A percentile compares a stretch with the other conserved stretches of the same genome.
Evolutionary conservation across 2,113 vertebrate genomes (phyloP).

Genomic region (Budorcas taxicolor): DNA sequence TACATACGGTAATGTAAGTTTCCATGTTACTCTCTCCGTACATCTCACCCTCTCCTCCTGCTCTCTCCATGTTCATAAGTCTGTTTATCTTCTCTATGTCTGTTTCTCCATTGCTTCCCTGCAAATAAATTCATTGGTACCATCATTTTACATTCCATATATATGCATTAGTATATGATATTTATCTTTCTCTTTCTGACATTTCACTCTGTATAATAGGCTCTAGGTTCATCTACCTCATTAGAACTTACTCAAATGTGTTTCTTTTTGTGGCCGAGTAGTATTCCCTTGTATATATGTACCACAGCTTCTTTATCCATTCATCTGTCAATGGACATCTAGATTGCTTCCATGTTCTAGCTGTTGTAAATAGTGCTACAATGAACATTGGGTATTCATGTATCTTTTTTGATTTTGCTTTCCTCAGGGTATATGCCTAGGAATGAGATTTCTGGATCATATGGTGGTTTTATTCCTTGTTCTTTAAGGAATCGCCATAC

Average conservation of each 20-base stretch:
- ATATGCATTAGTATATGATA: not conserved
- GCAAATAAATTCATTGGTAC: not conserved
- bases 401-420: not conserved
- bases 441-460: not conserved
- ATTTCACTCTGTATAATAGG: not conserved
- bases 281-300: not conserved
- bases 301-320: not conserved
- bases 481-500: not conserved
- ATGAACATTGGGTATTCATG: not conserved
- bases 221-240: not conserved
- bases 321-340: not conserved
- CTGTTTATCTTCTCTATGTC: not conserved
- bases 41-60: not conserved
- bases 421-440: not conserved
- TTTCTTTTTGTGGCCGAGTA: not conserved
- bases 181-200: not conserved
- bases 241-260: not conserved
- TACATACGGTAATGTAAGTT: not conserved
- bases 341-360: not conserved
- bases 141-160: not conserved
- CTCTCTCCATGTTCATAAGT: not conserved
- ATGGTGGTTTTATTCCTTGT: not conserved
- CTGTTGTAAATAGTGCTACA: not conserved
- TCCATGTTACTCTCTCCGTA: not conserved
- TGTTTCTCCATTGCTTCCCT: not conserved